Conservation (phyloP, 2,888 invertebrate genomes). For the Cacoxenus indagator region DNA sequence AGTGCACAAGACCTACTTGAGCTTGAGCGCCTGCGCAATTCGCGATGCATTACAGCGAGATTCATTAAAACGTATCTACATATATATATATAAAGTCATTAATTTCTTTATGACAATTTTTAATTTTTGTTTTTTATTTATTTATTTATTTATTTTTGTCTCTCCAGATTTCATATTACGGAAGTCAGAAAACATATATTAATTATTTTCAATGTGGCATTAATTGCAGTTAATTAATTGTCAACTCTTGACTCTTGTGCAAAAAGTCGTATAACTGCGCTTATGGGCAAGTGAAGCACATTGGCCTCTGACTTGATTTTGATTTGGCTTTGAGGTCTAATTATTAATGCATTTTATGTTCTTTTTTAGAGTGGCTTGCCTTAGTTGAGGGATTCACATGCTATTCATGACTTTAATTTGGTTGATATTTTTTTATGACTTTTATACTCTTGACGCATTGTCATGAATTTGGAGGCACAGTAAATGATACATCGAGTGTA, state of each 20-base stretch:
- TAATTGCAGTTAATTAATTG: constrained; percentile 22
- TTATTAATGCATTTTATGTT: too few relatives aligned
- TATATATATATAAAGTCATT: neutral
- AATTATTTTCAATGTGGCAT: constrained; percentile 18
- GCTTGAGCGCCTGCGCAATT: neutral
- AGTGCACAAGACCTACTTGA: neutral
- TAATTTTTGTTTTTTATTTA: too few relatives aligned
- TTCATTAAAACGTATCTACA: too few relatives aligned
- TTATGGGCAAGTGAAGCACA: neutral
- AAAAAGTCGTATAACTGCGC: neutral
- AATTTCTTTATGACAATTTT: neutral
- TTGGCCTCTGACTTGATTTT: neutral
- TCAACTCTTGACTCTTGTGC: neutral
- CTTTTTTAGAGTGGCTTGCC: too few relatives aligned
- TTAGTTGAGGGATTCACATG: too few relatives aligned
- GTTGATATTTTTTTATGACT: too few relatives aligned
- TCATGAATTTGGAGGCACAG: too few relatives aligned
- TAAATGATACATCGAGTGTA: too few relatives aligned
- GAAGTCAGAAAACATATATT: neutral
- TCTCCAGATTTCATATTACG: neutral
- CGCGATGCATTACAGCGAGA: neutral
- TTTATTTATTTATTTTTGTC: neutral
- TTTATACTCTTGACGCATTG: too few relatives aligned
- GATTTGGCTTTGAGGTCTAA: too few relatives aligned
- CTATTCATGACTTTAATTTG: too few relatives aligned